Conservation (phyloP, 2,888 invertebrate species). For the Notodonta dromedarius region DNA sequence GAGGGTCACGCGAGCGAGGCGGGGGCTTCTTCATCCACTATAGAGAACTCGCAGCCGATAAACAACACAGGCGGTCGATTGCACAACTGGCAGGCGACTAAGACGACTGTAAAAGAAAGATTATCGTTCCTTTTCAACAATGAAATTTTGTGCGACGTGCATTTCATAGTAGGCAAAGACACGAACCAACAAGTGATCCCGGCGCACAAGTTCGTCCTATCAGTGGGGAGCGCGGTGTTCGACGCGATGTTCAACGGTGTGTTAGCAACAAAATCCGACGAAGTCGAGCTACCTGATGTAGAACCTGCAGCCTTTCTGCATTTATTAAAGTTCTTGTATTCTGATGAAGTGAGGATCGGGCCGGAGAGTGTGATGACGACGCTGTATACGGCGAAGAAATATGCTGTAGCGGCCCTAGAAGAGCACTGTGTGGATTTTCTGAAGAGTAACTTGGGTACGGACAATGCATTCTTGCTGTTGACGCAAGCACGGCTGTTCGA, state of each 20-base stretch:
- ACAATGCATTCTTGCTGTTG: constrained; percentile 92
- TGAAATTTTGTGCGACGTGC: constrained; percentile 86
- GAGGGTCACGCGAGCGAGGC: constrained; percentile 63
- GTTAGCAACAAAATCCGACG: constrained; percentile 86
- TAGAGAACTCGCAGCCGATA: constrained; percentile 70
- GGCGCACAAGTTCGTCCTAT: constrained; percentile 91
- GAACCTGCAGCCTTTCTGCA: constrained; percentile 92
- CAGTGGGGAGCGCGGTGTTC: constrained; percentile 93
- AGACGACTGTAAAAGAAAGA: constrained; percentile 89
- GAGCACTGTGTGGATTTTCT: constrained; percentile 92
- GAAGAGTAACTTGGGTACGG: constrained; percentile 89
- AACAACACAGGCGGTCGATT: constrained; percentile 75
- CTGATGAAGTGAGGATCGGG: constrained; percentile 92
- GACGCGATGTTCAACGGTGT: constrained; percentile 94
- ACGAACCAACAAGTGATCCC: constrained; percentile 88
- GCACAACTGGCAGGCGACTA: constrained; percentile 90
- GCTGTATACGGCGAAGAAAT: constrained; percentile 93
- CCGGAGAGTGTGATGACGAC: constrained; percentile 95
- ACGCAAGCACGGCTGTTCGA: constrained; percentile 92
- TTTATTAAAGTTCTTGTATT: constrained; percentile 89
- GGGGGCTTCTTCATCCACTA: constrained; percentile 60
- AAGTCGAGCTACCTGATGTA: constrained; percentile 92
- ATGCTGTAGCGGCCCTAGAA: constrained; percentile 92
- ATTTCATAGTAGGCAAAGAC: constrained; percentile 91
- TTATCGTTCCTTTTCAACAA: constrained; percentile 85